Conservation (phyloP, 2,888 invertebrate genomes). For the Pandemis heparana region DNA sequence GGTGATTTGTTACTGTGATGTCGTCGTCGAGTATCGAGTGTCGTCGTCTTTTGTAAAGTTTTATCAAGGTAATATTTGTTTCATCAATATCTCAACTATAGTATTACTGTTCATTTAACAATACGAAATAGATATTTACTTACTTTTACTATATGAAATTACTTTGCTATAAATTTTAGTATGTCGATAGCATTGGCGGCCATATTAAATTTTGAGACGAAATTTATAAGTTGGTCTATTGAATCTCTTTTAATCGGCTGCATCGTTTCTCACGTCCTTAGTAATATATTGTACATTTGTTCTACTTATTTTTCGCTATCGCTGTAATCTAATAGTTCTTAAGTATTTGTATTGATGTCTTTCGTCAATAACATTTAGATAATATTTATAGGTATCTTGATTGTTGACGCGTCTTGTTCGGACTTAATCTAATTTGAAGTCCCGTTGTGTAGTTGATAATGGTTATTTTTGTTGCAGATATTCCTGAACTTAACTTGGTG, state of each 20-base stretch:
- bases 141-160: constrained; percentile 46
- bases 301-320: background rate
- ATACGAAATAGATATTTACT: background rate
- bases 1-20: constrained; percentile 70
- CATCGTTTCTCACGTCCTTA: constrained; percentile 20
- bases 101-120: constrained; percentile 10
- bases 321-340: constrained; percentile 48
- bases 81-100: constrained; percentile 43
- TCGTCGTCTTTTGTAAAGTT: constrained; percentile 84
- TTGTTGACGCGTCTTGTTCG: constrained; percentile 81
- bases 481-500: constrained; percentile 78
- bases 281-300: constrained; percentile 6
- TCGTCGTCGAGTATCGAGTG: constrained; percentile 82
- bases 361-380: constrained; percentile 42
- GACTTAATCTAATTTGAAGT: constrained; percentile 48
- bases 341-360: constrained; percentile 36
- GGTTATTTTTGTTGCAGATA: constrained; percentile 74
- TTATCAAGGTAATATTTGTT: constrained; percentile 75
- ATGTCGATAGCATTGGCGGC: constrained; percentile 61
- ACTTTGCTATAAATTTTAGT: constrained; percentile 27
- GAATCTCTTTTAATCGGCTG: constrained; percentile 30
- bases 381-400: constrained; percentile 51
- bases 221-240: constrained; percentile 55
- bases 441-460: constrained; percentile 50
- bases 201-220: constrained; percentile 75